Conservation (phyloP, 2,797 vertebrate species). For the Danio albolineatus region DNA sequence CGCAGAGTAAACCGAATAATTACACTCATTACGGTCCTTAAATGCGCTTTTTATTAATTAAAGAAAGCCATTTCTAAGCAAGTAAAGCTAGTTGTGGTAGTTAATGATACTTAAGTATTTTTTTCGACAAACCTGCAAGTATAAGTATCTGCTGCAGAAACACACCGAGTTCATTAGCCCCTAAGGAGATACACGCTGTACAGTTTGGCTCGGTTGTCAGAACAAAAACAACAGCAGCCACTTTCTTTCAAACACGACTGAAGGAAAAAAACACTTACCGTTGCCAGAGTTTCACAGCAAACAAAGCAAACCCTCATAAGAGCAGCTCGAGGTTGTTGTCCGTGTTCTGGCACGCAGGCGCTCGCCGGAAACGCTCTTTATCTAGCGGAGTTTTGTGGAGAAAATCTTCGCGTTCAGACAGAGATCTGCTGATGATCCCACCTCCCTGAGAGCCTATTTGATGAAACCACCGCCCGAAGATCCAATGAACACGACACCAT, state of each 20-base stretch:
- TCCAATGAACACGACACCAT: not conserved
- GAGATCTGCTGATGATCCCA: slow-evolving; percentile 11
- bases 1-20: no score
- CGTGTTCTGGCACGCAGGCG: not conserved
- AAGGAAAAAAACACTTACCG: slow-evolving; percentile 3
- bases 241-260: not conserved
- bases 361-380: slow-evolving; percentile 28
- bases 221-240: slow-evolving; percentile 1
- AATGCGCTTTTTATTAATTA: not conserved
- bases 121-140: not conserved
- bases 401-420: slow-evolving; percentile 2
- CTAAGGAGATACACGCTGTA: not conserved
- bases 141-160: no score
- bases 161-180: not conserved
- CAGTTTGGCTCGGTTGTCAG: not conserved
- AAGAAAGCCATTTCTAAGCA: not conserved
- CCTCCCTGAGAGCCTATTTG: slow-evolving; percentile 26
- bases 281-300: not conserved
- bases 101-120: not conserved
- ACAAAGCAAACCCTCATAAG: slow-evolving; percentile 4
- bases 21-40: not conserved
- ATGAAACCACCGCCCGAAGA: not conserved
- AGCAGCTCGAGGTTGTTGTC: not conserved
- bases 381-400: slow-evolving; percentile 7
- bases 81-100: not conserved